Conservation (phyloP, 2,888 invertebrate species). For the Ornithoptera alexandrae region DNA sequence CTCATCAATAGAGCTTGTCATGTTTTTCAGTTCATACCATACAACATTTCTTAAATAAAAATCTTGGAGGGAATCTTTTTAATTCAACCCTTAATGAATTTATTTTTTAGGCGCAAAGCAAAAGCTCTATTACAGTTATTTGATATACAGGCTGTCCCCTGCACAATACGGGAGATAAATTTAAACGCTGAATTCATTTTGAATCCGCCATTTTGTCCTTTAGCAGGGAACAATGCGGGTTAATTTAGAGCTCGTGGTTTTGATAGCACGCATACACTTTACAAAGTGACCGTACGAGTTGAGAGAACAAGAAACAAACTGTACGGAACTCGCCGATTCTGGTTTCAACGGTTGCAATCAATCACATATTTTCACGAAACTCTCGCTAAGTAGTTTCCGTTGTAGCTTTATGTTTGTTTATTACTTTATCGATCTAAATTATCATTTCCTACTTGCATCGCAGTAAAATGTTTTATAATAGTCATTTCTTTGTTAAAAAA, state of each 20-base stretch:
- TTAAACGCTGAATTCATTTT: constrained; percentile 27
- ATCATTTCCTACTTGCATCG: too few relatives aligned
- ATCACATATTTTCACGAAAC: constrained; percentile 7
- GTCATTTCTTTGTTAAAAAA: too few relatives aligned
- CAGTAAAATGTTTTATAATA: too few relatives aligned
- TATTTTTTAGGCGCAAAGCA: not conserved
- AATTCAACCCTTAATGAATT: too few relatives aligned
- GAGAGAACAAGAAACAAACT: constrained; percentile 26
- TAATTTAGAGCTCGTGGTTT: constrained; percentile 30
- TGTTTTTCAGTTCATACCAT: too few relatives aligned
- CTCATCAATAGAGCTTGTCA: too few relatives aligned
- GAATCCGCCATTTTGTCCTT: constrained; percentile 29
- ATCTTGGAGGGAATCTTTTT: too few relatives aligned
- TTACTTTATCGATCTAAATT: not conserved
- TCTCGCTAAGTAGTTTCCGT: not conserved
- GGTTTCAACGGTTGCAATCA: constrained; percentile 19
- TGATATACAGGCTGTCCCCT: constrained; percentile 28
- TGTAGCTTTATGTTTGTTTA: not conserved
- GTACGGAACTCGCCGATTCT: constrained; percentile 19
- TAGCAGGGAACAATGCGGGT: constrained; percentile 30
- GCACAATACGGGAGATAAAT: constrained; percentile 30
- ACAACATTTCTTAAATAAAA: too few relatives aligned
- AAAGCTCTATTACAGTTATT: constrained; percentile 24
- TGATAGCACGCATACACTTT: constrained; percentile 28
- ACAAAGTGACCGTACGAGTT: constrained; percentile 26